Base-by-base conservation (phyloP, 2,113 vertebrate species). In the Gavialis gangeticus region DNA sequence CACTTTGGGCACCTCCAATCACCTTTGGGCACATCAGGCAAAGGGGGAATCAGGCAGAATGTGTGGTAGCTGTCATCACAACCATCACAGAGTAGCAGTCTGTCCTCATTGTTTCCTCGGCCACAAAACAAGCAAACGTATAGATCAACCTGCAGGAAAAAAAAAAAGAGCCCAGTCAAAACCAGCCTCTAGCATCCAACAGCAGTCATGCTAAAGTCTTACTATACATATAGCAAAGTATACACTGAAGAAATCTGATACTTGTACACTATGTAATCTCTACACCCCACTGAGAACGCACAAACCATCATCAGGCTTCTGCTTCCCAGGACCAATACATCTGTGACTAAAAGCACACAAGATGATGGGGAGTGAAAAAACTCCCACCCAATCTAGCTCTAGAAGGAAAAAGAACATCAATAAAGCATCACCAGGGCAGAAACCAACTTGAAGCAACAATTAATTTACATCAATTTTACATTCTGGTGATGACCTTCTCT, bases 51-150 rank as follows among this genome's bases (percentile, higher is more conserved):
- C 84, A 99, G 98, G 95, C 99, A 99, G 92, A 99, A 99, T 3
- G 99, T 99, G 97, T 99, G 99, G 96, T 99, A 99, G 97, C 99
- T 99, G 97, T 99, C 99, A 87, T 99, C 99, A 94, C 99, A 99
- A 75, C 99, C 99, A 73, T 99, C 99, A 94, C 99, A 99, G 91
- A 99, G 97, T 14, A 99, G 97, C 69, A 99, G 97, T 54, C 99
- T 99, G 93, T 99, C 99, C 95, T 99, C 99, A 1, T 99, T 99
- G 60, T 99, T 99, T 21, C 99, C 99, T 37, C 99, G 98, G 46
- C 99, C 99, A 95, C 99, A 99, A 88, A 99, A 99, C 90, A 99
- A 98, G 93, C 99, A 99, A 94, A 99, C 98, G 91, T 99, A 99
- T 30, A 99, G 98, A 97, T 99, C 99, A 60, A 99, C 99, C 99